Conservation (phyloP, 2,888 invertebrate genomes). For the Acanthococcus lagerstroemiae region DNA sequence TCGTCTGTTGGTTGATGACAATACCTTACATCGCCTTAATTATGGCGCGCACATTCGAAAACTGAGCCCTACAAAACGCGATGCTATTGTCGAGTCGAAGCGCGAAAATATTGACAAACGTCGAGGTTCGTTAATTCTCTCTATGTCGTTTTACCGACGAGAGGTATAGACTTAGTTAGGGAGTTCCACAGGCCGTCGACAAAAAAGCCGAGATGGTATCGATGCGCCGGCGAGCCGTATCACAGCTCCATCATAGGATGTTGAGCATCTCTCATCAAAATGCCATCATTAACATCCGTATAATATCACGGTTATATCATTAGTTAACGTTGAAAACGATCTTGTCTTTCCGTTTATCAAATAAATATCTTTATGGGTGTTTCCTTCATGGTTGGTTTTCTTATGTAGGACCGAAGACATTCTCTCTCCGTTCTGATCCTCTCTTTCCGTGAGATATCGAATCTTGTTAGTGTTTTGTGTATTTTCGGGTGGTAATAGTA, state of each 20-base stretch:
- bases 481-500: too few species aligned
- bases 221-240: neutral
- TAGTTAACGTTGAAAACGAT: constrained; percentile 1
- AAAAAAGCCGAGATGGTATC: neutral
- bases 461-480: constrained; percentile 16
- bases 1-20: too few species aligned
- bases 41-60: too few species aligned
- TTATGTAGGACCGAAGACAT: too few species aligned
- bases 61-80: too few species aligned
- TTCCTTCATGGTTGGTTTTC: constrained; percentile 23
- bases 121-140: neutral
- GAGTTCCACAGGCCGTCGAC: neutral
- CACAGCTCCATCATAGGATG: neutral
- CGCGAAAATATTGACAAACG: neutral
- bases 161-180: neutral
- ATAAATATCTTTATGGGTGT: constrained; percentile 28
- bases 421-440: too few species aligned
- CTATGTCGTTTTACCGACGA: too few species aligned
- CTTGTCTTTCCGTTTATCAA: constrained; percentile 22
- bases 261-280: constrained; percentile 17
- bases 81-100: too few species aligned
- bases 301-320: constrained; percentile 9
- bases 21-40: too few species aligned
- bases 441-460: constrained; percentile 5
- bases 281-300: constrained; percentile 28